phyloP scores from a whole-genome alignment of 2,888 invertebrate genomes.

The Sacculina carcini region DNA sequence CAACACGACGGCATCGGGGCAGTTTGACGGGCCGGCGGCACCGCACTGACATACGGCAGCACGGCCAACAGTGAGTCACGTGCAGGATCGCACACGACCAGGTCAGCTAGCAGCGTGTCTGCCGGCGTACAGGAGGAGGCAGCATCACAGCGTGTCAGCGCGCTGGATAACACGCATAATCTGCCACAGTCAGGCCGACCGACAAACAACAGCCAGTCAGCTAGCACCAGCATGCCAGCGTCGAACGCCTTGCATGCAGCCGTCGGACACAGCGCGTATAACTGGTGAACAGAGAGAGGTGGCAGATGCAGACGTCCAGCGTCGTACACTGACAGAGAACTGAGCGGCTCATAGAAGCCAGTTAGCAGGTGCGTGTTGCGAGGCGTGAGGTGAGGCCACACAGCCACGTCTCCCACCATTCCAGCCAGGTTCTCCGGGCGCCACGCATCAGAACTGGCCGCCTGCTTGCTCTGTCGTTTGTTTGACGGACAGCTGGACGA shows the following conservation, averaged over 20 bases:
- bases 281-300: conserved; percentile 38
- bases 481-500: too few relatives aligned
- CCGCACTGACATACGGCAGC: not conserved
- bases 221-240: conserved; percentile 34
- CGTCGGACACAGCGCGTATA: conserved; percentile 33
- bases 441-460: too few relatives aligned
- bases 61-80: not conserved
- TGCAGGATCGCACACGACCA: not conserved
- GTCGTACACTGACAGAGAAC: conserved; percentile 33
- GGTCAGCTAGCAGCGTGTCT: not conserved
- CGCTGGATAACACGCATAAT: too few relatives aligned
- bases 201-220: conserved; percentile 23
- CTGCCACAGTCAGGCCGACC: too few relatives aligned
- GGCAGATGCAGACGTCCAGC: conserved; percentile 35
- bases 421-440: conserved; percentile 16
- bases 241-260: conserved; percentile 37
- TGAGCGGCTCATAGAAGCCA: conserved; percentile 29
- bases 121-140: conserved; percentile 26
- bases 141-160: conserved; percentile 24
- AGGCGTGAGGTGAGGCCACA: conserved; percentile 30
- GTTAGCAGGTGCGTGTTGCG: conserved; percentile 30
- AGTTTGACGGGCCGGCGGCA: too few relatives aligned
- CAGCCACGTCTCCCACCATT: conserved; percentile 25
- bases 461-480: too few relatives aligned
- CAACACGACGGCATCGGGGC: too few relatives aligned